Evolutionary conservation across 2,888 invertebrate genomes (phyloP), one percentile per base, ranked within the genome.

Genomic region (Sesamia inferens): DNA sequence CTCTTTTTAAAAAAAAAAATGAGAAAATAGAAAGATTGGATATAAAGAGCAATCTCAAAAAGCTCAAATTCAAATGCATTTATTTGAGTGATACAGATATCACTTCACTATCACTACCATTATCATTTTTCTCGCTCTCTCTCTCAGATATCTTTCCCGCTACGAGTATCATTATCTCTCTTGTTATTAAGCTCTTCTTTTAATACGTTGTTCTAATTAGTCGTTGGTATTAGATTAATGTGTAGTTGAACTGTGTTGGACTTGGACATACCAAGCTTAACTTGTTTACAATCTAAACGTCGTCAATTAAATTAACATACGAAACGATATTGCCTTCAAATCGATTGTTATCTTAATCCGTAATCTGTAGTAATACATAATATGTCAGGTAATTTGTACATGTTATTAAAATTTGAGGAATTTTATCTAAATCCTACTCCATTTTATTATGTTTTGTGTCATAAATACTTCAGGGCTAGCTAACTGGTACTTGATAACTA

Each of bases 371-470:
- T 42, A 57, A 58, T 65, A 76, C 66, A 1, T 31, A 31, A 80
- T 67, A 66, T 80, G 71, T 71, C 65, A 74, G n/a, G 10, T n/a
- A n/a, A n/a, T n/a, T n/a, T n/a, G n/a, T n/a, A n/a, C n/a, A n/a
- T n/a, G n/a, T n/a, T n/a, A n/a, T n/a, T n/a, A n/a, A n/a, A n/a
- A 62, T 69, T 75, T 44, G 48, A 57, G 66, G 57, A 72, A 77
- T 76, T 31, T 78, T 59, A 81, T 78, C 81, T 68, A 54, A 80
- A 80, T 81, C 57, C 57, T 61, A 57, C 54, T 64, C 11, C 14
- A 55, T n/a, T 19, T 51, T 42, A 22, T 48, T 24, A 61, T n/a
- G 55, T 55, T 68, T 67, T 8, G 62, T 68, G 61, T 75, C 16
- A 55, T 55, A 68, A 75, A 68, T 76, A 62, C 22, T 44, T 55